phyloP scores from a whole-genome alignment of 2,888 invertebrate species.

The Oligia fasciuncula region DNA sequence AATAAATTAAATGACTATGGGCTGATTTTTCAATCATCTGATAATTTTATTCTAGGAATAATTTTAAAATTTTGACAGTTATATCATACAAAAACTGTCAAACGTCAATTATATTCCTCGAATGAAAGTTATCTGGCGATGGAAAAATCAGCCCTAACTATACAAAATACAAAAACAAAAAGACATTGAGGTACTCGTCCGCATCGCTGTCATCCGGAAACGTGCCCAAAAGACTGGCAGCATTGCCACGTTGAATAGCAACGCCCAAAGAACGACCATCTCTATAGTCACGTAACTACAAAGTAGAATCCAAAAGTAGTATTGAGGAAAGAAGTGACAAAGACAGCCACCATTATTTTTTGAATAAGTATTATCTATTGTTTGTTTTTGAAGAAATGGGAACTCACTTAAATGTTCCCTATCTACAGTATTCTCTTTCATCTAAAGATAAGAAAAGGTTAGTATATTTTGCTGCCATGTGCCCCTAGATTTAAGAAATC shows the following conservation, averaged over 20 bases:
- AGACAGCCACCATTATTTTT: background rate
- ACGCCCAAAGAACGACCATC: background rate
- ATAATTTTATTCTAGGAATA: too few relatives aligned
- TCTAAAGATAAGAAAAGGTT: background rate
- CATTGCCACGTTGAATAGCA: background rate
- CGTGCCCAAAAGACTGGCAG: background rate
- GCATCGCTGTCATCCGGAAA: background rate
- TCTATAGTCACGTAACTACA: background rate
- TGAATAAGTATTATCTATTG: background rate
- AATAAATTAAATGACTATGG: background rate
- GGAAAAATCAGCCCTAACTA: background rate
- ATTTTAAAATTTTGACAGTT: too few relatives aligned
- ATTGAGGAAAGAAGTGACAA: background rate
- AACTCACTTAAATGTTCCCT: background rate
- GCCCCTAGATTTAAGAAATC: background rate
- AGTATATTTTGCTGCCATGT: too few relatives aligned
- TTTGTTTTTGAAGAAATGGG: background rate
- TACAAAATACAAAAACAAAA: background rate
- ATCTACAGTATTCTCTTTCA: background rate
- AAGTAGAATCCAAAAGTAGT: background rate
- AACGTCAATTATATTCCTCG: too few relatives aligned
- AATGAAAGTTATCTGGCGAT: too few relatives aligned
- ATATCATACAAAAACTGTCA: too few relatives aligned
- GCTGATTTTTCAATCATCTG: too few relatives aligned
- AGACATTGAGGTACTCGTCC: background rate